phyloP scores from a whole-genome alignment of 2,888 invertebrate genomes.

The Byasa hedistus region DNA sequence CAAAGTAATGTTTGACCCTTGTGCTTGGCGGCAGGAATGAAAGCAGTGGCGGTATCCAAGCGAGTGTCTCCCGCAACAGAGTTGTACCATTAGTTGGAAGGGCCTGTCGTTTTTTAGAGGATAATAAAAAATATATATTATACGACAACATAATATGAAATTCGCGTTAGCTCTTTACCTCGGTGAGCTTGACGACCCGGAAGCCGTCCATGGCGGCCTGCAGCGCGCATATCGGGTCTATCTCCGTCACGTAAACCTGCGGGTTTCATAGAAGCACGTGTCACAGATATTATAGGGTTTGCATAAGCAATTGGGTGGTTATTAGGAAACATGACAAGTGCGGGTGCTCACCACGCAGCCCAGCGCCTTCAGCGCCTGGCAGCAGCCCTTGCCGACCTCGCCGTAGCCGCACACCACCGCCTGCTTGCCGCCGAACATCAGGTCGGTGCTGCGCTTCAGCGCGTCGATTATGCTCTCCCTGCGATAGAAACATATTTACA shows the following conservation, averaged over 20 bases:
- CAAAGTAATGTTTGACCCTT: too few species aligned
- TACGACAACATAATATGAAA: too few species aligned
- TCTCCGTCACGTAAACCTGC: slow-evolving; percentile 89
- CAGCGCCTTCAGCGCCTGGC: slow-evolving; percentile 95
- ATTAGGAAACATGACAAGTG: too few species aligned
- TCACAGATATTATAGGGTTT: not conserved
- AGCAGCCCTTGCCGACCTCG: slow-evolving; percentile 98
- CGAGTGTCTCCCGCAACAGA: too few species aligned
- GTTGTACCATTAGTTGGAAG: too few species aligned
- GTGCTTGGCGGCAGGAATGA: too few species aligned
- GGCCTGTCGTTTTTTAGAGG: too few species aligned
- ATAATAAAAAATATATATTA: too few species aligned
- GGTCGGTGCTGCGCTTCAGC: slow-evolving; percentile 93
- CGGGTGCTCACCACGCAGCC: slow-evolving; percentile 92
- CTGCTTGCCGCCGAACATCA: slow-evolving; percentile 99
- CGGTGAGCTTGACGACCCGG: slow-evolving; percentile 95
- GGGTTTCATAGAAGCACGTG: slow-evolving; percentile 14
- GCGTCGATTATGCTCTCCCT: slow-evolving; percentile 81
- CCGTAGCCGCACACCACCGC: slow-evolving; percentile 98
- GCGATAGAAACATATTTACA: slow-evolving; percentile 32
- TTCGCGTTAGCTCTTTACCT: slow-evolving; percentile 76
- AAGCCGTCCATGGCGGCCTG: slow-evolving; percentile 99
- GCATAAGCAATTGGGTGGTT: too few species aligned
- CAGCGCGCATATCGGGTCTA: slow-evolving; percentile 98
- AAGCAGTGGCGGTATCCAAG: too few species aligned